Base-by-base conservation (phyloP, 2,888 invertebrate species). In the Melanostoma mellinum region DNA sequence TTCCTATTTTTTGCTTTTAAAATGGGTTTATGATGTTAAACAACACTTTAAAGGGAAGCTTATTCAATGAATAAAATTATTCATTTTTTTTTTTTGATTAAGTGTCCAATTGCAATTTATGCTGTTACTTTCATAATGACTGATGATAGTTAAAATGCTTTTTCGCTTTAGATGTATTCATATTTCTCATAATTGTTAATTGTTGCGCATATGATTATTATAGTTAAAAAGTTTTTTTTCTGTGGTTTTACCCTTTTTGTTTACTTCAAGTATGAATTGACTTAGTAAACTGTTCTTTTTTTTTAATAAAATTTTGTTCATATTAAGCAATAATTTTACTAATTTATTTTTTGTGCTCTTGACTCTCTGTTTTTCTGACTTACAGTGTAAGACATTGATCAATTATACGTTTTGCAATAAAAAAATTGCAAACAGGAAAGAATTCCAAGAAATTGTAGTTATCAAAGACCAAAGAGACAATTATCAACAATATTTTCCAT, bases 331-430 rank as follows among this genome's bases (percentile, higher is more conserved):
- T 58, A 65, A 56, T 60, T 33, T 20, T 48, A 52, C 50, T 44
- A 68, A 74, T 74, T 48, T 5, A 72, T 52, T 65, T 65, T 56
- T 77, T 52, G 60, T 40, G 46, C 46, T 53, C 40, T 74, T 33
- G 63, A 72, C 56, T 77, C 56, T 67, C 50, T 79, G 9, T 76
- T 60, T 76, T 75, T 75, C 55, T 72, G 73, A 67, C 53, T 82
- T 77, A 33, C 73, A 82, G 82, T 73, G 44, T 40, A 73, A 63
- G 77, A 60, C 46, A 72, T 68, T 77, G 52, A 82, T 40, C 71
- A 63, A 71, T 33, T 61, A 44, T 38, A 65, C 61, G 48, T 53
- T 44, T 69, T 69, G 68, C 61, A 61, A 71, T 67, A 61, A 36
- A 44, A 65, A 46, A 60, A 52, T 52, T 50, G 52, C 56, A 65